These are phyloP conservation scores for Ormyrus labotus DNA, from an alignment of 2,888 invertebrate species.

Conservation along the genomic window DNA sequence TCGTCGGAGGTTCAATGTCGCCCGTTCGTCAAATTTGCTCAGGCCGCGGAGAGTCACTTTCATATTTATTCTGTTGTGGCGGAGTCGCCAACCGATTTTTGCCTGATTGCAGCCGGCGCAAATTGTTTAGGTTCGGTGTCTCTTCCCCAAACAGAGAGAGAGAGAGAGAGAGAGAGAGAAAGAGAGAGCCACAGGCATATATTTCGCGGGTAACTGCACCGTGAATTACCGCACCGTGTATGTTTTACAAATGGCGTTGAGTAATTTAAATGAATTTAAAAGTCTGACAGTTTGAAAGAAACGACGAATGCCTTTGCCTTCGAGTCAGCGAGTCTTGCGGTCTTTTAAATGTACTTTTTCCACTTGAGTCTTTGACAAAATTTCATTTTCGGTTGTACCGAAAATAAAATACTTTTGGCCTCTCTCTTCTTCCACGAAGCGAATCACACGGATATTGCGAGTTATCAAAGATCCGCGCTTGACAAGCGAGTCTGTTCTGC, in stretches of 20 bases:
- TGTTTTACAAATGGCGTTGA: not conserved
- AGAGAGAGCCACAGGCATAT: not conserved
- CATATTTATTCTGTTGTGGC: slow-evolving; percentile 36
- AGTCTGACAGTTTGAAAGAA: too few species aligned
- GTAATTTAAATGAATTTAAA: too few species aligned
- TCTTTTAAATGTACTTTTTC: too few species aligned
- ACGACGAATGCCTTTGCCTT: too few species aligned
- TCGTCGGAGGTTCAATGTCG: slow-evolving; percentile 42
- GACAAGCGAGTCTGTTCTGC: not conserved
- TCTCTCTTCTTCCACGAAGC: too few species aligned
- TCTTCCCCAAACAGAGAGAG: too few species aligned
- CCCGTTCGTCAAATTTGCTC: slow-evolving; percentile 55
- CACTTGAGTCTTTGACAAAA: too few species aligned
- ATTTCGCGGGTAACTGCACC: not conserved
- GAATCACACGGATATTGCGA: not conserved
- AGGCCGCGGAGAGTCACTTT: slow-evolving; percentile 35
- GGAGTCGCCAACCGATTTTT: not conserved
- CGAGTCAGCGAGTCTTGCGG: too few species aligned
- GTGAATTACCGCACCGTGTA: slow-evolving; percentile 1
- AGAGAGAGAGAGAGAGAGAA: not conserved
- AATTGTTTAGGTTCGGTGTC: too few species aligned
- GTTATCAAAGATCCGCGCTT: slow-evolving; percentile 4
- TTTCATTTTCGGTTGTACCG: too few species aligned
- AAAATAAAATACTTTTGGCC: too few species aligned
- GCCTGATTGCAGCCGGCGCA: too few species aligned